Percentiles rank a stretch among this genome's conserved stretches.
phyloP scores from a whole-genome alignment of 2,888 invertebrate species.

The Octonoba sinensis region DNA sequence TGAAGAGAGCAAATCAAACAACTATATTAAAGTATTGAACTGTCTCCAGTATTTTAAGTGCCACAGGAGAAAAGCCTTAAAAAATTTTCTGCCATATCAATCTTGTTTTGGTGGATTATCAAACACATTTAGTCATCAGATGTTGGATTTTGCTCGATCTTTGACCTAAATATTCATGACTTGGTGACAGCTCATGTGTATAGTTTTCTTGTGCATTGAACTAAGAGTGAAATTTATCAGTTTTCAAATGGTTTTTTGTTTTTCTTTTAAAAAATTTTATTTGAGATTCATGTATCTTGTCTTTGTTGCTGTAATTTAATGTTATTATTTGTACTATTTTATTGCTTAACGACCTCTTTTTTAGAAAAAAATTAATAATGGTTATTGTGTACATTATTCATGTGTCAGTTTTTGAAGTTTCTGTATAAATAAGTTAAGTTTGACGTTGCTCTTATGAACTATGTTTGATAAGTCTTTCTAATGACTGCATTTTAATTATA shows the following conservation, averaged over 20 bases:
- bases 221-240: conserved; percentile 8
- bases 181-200: conserved; percentile 10
- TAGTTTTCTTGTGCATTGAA: conserved; percentile 6
- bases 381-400: conserved; percentile 26
- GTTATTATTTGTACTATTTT: conserved; percentile 55
- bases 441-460: conserved; percentile 32
- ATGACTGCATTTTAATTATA: conserved; percentile 25
- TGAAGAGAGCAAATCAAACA: conserved; percentile 58
- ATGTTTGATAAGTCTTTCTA: conserved; percentile 30
- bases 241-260: conserved; percentile 26
- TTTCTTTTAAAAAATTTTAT: conserved; percentile 44
- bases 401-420: conserved; percentile 28
- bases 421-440: conserved; percentile 56
- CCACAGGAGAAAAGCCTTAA: conserved; percentile 64
- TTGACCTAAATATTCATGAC: conserved; percentile 3
- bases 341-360: conserved; percentile 38
- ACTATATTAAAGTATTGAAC: conserved; percentile 51
- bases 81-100: conserved; percentile 64
- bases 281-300: conserved; percentile 59
- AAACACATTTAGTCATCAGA: conserved; percentile 32
- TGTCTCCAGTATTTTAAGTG: conserved; percentile 65
- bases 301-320: conserved; percentile 53
- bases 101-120: conserved; percentile 41
- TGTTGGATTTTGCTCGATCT: conserved; percentile 11
- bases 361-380: conserved; percentile 12